These are phyloP conservation scores for Electrophaes corylata DNA, from an alignment of 2,888 invertebrate species.

Conservation along the genomic window DNA sequence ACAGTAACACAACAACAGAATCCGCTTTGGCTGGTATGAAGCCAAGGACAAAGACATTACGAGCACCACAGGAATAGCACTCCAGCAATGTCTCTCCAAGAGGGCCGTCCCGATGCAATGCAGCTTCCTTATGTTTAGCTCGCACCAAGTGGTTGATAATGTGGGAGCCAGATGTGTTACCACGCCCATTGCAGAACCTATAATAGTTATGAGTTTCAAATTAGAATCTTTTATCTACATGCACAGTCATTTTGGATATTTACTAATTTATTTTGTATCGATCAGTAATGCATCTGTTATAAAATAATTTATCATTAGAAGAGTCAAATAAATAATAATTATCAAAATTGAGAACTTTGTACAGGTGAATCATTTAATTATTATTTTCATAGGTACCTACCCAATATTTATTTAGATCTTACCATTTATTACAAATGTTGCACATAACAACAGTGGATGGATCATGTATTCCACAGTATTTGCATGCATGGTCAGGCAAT, in stretches of 20 bases:
- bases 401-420: conserved; percentile 40
- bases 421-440: conserved; percentile 99
- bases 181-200: conserved; percentile 98
- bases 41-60: conserved; percentile 99
- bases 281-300: too few relatives aligned
- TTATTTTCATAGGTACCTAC: too few relatives aligned
- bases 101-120: conserved; percentile 98
- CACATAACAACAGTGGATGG: conserved; percentile 99
- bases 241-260: too few relatives aligned
- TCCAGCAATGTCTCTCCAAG: conserved; percentile 98
- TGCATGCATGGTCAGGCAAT: conserved; percentile 98
- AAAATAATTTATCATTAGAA: too few relatives aligned
- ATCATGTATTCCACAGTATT: conserved; percentile 99
- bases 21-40: conserved; percentile 99
- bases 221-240: background rate
- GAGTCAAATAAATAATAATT: too few relatives aligned
- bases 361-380: too few relatives aligned
- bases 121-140: conserved; percentile 99
- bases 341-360: background rate
- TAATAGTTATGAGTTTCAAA: conserved; percentile 11
- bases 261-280: too few relatives aligned
- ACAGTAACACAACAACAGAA: conserved; percentile 98
- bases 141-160: conserved; percentile 99
- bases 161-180: conserved; percentile 98
- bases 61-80: conserved; percentile 99